Percentiles rank a stretch among this genome's conserved stretches.
These are phyloP conservation scores for Amphimedon queenslandica DNA, from an alignment of 37 sponge, comb jelly and placozoan genomes.

Conservation along the genomic window DNA sequence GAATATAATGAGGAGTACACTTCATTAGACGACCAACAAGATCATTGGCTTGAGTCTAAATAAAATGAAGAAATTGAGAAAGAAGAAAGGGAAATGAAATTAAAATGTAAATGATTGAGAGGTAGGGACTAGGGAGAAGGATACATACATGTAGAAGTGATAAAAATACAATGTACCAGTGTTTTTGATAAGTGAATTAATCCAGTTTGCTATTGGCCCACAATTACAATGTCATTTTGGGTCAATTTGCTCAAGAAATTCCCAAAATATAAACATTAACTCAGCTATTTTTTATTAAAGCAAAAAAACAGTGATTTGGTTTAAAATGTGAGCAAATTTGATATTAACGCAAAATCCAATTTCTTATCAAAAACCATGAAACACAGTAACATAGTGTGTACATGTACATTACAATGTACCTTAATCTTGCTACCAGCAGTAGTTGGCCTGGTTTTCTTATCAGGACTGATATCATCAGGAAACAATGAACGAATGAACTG, in stretches of 20 bases:
- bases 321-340: too few species aligned
- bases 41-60: slow-evolving; percentile 90
- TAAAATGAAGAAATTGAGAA: background rate
- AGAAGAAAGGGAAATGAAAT: background rate
- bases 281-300: too few species aligned
- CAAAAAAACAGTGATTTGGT: too few species aligned
- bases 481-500: slow-evolving; percentile 79
- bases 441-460: slow-evolving; percentile 79
- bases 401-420: slow-evolving; percentile 21
- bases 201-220: too few species aligned
- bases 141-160: too few species aligned
- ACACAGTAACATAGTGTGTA: background rate
- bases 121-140: background rate
- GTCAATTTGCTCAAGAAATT: too few species aligned
- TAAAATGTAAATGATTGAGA: background rate
- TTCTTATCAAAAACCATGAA: too few species aligned
- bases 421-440: slow-evolving; percentile 87
- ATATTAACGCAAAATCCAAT: too few species aligned
- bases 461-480: slow-evolving; percentile 80
- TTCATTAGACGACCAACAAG: slow-evolving; percentile 81
- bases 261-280: too few species aligned
- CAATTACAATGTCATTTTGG: too few species aligned
- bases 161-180: too few species aligned
- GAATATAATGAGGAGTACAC: slow-evolving; percentile 96
- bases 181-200: too few species aligned